Evolutionary conservation across 2,888 invertebrate species (phyloP).

Genomic region (Xanthorhoe spadicearia): DNA sequence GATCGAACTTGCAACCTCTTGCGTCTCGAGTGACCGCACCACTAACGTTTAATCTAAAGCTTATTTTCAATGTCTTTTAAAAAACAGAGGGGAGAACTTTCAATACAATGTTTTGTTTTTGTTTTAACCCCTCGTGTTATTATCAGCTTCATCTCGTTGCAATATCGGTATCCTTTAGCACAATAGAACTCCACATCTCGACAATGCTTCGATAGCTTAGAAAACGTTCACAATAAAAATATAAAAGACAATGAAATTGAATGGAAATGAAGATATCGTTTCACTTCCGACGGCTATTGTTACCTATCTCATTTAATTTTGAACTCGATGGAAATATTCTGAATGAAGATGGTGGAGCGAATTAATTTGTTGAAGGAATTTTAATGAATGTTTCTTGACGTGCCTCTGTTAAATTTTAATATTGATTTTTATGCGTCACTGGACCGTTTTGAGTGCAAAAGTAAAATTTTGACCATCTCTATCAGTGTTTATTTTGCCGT

Average conservation of each 20-base stretch:
- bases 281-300: constrained; percentile 56
- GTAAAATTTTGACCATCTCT: too few species aligned
- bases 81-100: not conserved
- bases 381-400: constrained; percentile 18
- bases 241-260: constrained; percentile 67
- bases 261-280: constrained; percentile 70
- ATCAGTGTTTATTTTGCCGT: too few species aligned
- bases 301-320: constrained; percentile 52
- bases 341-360: constrained; percentile 20
- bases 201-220: constrained; percentile 75
- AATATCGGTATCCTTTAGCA: constrained; percentile 55
- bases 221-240: constrained; percentile 76
- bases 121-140: not conserved
- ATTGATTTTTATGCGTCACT: too few species aligned
- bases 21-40: too few species aligned
- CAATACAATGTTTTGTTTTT: not conserved
- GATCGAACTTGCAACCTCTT: too few species aligned
- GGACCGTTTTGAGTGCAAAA: too few species aligned
- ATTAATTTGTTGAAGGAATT: constrained; percentile 38
- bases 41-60: too few species aligned
- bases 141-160: constrained; percentile 7
- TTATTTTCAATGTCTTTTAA: not conserved
- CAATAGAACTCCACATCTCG: constrained; percentile 66
- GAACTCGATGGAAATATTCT: constrained; percentile 42
- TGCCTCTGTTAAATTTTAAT: not conserved